Evolutionary conservation across 2,797 vertebrate genomes (phyloP).

Genomic region (Tympanoctomys barrerae): DNA sequence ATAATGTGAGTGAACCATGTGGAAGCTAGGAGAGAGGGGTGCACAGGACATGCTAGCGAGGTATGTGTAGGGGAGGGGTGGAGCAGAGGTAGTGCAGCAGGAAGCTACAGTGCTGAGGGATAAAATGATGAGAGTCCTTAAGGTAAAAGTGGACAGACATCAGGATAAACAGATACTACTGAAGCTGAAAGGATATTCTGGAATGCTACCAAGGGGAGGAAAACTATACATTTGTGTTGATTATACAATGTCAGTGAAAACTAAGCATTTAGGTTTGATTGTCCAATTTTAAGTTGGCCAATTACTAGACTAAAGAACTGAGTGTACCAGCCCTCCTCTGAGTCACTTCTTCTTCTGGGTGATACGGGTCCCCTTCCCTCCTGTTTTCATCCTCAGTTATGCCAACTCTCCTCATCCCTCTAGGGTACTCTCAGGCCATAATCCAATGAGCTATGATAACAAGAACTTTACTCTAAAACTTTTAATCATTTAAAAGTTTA

Average conservation of each 20-base stretch:
- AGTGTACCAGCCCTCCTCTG: neutral
- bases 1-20: neutral
- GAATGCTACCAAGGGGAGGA: neutral
- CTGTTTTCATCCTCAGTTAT: neutral
- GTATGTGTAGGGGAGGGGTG: no score
- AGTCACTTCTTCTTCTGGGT: neutral
- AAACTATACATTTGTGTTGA: neutral
- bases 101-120: accelerated
- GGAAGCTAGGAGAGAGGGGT: neutral
- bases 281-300: neutral
- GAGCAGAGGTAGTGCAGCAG: neutral
- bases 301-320: neutral
- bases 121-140: neutral
- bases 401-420: neutral
- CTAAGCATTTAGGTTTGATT: no score
- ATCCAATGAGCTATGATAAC: neutral
- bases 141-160: neutral
- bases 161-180: neutral
- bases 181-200: neutral
- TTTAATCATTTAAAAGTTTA: neutral
- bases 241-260: neutral
- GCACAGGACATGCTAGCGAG: neutral
- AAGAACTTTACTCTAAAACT: neutral
- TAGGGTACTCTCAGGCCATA: neutral
- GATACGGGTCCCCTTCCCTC: neutral